Conservation (phyloP, 2,113 vertebrate genomes). For the Caranx melampygus region DNA sequence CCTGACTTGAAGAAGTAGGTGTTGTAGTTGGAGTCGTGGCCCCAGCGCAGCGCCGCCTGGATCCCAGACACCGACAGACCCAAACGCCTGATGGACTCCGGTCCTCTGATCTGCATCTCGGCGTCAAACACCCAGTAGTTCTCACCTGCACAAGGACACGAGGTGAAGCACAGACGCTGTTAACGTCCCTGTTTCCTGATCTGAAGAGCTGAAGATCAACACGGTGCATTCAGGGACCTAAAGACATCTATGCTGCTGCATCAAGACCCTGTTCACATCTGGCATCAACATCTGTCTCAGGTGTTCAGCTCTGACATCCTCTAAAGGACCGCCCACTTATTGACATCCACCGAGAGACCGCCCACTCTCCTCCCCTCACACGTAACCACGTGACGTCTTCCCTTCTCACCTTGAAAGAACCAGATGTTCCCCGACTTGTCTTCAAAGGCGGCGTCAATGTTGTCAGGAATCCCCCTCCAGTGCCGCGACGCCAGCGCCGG, state of each 20-base stretch:
- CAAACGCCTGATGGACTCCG: conserved; percentile 83
- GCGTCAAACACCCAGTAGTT: conserved; percentile 92
- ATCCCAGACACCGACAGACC: conserved; percentile 84
- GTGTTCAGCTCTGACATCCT: too few species aligned
- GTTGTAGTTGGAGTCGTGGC: conserved; percentile 86
- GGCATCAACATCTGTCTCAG: too few species aligned
- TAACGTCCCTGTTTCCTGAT: too few species aligned
- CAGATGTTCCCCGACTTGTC: conserved; percentile 95
- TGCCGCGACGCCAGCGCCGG: conserved; percentile 92
- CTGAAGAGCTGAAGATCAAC: too few species aligned
- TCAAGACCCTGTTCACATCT: too few species aligned
- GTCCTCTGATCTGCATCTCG: conserved; percentile 86
- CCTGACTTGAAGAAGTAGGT: conserved; percentile 89
- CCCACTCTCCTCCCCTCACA: too few species aligned
- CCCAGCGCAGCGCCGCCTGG: conserved; percentile 91
- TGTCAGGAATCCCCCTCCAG: conserved; percentile 91
- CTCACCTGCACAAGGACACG: conserved; percentile 76
- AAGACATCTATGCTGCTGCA: too few species aligned
- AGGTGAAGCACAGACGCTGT: background rate
- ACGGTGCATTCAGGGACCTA: too few species aligned
- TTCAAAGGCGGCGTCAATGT: conserved; percentile 93
- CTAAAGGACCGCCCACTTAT: too few species aligned
- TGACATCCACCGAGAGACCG: too few species aligned
- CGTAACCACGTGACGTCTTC: background rate
- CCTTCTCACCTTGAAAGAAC: conserved; percentile 93